phyloP scores from a whole-genome alignment of 2,113 vertebrate genomes.

The Esox niger region DNA sequence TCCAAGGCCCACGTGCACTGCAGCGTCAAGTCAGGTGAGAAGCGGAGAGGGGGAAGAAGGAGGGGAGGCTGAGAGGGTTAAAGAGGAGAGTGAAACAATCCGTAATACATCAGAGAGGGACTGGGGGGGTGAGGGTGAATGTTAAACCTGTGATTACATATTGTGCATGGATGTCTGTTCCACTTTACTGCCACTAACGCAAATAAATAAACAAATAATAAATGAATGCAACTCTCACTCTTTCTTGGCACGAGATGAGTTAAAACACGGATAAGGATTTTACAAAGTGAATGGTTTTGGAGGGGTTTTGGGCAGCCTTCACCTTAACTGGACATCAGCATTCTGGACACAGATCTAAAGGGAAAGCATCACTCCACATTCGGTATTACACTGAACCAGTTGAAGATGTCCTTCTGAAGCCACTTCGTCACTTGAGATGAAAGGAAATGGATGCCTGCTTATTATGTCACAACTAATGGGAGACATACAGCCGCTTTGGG shows the following conservation, averaged over 20 bases:
- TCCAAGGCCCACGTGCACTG: conserved; percentile 74
- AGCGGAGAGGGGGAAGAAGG: not conserved
- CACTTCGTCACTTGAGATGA: not conserved
- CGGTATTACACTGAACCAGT: not conserved
- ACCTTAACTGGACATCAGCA: not conserved
- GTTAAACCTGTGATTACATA: not conserved
- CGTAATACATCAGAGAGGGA: not conserved
- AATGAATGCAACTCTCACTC: conserved; percentile 1
- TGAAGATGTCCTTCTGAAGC: not conserved
- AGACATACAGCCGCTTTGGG: not conserved
- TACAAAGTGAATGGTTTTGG: not conserved
- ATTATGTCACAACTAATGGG: not conserved
- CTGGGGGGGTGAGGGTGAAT: not conserved
- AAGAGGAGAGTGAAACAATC: not conserved
- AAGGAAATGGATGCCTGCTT: not conserved
- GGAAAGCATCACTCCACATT: not conserved
- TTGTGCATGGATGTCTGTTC: conserved; percentile 4
- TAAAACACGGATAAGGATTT: not conserved
- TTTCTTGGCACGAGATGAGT: not conserved
- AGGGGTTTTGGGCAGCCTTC: too few species aligned
- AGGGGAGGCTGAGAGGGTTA: not conserved
- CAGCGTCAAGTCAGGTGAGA: conserved; percentile 74
- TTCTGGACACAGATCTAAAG: not conserved
- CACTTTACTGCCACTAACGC: conserved; percentile 17
- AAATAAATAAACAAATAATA: too few species aligned